Evolutionary conservation across 2,797 vertebrate genomes (phyloP), one percentile per base, ranked within the genome.

Genomic region (Cyprinella venusta): DNA sequence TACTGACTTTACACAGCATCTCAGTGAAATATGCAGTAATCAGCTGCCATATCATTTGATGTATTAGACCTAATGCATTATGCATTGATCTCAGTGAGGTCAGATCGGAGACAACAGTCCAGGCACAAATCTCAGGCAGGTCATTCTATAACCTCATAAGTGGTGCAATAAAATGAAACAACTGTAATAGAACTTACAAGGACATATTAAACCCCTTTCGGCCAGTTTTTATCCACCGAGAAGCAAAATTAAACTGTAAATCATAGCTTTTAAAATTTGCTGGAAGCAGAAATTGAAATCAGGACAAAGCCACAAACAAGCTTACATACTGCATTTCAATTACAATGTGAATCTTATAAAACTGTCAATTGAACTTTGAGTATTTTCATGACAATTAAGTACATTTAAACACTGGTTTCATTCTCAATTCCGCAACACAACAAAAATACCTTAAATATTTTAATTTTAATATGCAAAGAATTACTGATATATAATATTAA

Each of bases 1-100:
- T 67, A 56, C 56, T 74, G 56, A 33, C 6, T 74, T 38, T 74
- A 75, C 59, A 67, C 45, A 63, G 16, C 52, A 83, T 71, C 19
- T 7, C 15, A 19, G 33, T 74, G 42, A 81, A 75, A 76, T 48
- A n/a, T 26, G 8, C 63, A 63, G 67, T 71, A 42, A 64, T 21
- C 38, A 18, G 24, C 64, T 45, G 48, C 50, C 13, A 24, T 30
- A 45, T 75, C 5, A 24, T 65, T 19, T 54, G n/a, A 81, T 18
- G 56, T 8, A 80, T 63, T 50, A 33, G 8, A 64, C 18, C 30
- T 75, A 15, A 64, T 74, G 42, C 54, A 40, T 77, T 48, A 77
- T 64, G 40, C 42, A 77, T 30, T 21, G 68, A 54, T 54, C 33
- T 75, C n/a, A 40, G 61, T 26, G n/a, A 26, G 59, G 45, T 63